phyloP scores from a whole-genome alignment of 1,140 invertebrate genomes.

The Nasonia longicornis region DNA sequence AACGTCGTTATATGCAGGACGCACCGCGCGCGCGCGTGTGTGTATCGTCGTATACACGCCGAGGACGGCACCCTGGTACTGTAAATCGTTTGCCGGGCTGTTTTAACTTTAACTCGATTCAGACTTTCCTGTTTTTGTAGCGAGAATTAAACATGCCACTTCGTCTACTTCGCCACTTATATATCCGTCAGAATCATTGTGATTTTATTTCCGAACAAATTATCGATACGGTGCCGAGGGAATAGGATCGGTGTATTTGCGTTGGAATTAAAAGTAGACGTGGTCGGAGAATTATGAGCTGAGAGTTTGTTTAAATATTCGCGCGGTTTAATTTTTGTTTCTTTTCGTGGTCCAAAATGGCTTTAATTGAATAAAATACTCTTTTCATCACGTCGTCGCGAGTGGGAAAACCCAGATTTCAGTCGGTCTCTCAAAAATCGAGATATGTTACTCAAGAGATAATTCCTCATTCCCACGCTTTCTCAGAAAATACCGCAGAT shows the following conservation, averaged over 20 bases:
- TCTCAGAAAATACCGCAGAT: slow-evolving; percentile 20
- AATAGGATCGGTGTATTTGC: no score
- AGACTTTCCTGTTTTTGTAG: neutral
- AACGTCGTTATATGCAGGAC: slow-evolving; percentile 61
- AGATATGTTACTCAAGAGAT: slow-evolving; percentile 21
- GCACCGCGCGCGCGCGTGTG: neutral
- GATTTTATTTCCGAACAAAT: neutral
- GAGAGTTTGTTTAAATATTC: no score
- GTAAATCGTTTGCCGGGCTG: neutral
- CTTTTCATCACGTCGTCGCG: no score
- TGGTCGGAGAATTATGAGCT: no score
- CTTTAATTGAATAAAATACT: slow-evolving; percentile 4
- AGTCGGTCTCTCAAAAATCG: neutral
- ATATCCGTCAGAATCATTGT: no score
- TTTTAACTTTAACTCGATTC: slow-evolving; percentile 31
- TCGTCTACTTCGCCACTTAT: no score
- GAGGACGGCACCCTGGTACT: no score
- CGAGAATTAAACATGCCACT: neutral
- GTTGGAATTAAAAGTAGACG: no score
- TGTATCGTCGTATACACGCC: neutral
- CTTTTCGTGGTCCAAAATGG: no score
- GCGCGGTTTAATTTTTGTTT: no score
- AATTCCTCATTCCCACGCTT: slow-evolving; percentile 20
- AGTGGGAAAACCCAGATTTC: neutral
- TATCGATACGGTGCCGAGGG: neutral